Evolutionary conservation across 2,797 vertebrate species (phyloP), one percentile per base, ranked within the genome.

Genomic region (Clarias pachynema): DNA sequence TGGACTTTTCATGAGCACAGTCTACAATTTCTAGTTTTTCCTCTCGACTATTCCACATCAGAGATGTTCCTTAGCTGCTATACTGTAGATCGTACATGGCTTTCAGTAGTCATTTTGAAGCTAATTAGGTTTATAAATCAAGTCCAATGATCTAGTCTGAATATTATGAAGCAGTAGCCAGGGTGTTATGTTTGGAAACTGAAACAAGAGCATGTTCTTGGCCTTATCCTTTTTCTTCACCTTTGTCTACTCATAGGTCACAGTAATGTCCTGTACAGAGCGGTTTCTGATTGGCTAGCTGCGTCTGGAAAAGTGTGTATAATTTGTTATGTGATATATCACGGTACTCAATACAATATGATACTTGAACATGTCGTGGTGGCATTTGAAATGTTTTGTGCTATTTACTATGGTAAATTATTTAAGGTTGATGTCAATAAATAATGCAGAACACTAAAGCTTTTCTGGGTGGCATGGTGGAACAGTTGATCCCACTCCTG

Each of bases 151-250:
- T 49, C 40, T 73, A 26, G 70, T 7, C 5, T 77, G 20, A 59
- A 22, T 77, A 34, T 59, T 77, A 77, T 59, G 49, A 57, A 77
- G 34, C 74, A 34, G 5, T 57, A 59, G 7, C 22, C 74, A 24
- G 18, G 56, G 24, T 22, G 18, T 72, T 31, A 26, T 26, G 29
- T 68, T 59, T 57, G 26, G 79, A 68, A 66, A 56, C 31, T 69
- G 85, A 68, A 86, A 82, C 29, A n/a, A 68, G 85, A 86, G 29
- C 29, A n/a, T 15, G 29, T n/a, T 69, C 79, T 26, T 81, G 44
- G 8, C 70, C 84, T 81, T 75, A 31, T 79, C 31, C 24, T 82
- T 57, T 57, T 69, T 68, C 26, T 6, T 29, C 8, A 68, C 79
- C 22, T 26, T 37, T 79, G 57, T 79, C 37, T 66, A 44, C 40